Evolutionary conservation across 2,888 invertebrate species (phyloP).

Genomic region (Tyria jacobaeae): DNA sequence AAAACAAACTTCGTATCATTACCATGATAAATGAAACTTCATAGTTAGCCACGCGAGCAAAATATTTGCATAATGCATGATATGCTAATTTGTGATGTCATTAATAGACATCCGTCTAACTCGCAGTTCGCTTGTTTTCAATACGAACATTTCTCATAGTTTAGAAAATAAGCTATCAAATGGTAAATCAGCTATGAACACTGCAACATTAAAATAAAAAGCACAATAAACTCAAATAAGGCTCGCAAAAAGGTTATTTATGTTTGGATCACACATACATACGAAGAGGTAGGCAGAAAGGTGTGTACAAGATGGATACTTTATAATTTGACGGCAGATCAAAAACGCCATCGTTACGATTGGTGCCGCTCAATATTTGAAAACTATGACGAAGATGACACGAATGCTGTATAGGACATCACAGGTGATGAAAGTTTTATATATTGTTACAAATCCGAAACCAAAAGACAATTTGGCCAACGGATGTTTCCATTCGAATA

Average conservation of each 20-base stretch:
- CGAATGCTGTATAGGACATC: too few relatives aligned
- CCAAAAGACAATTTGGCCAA: too few relatives aligned
- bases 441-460: too few relatives aligned
- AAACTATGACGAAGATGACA: too few relatives aligned
- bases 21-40: slow-evolving; percentile 73
- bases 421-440: too few relatives aligned
- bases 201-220: background rate
- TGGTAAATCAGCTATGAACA: background rate
- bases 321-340: too few relatives aligned
- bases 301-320: too few relatives aligned
- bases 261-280: background rate
- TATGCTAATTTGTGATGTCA: slow-evolving; percentile 58
- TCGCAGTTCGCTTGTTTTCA: slow-evolving; percentile 27
- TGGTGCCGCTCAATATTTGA: too few relatives aligned
- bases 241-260: background rate
- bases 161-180: background rate
- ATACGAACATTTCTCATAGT: slow-evolving; percentile 18
- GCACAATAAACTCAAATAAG: background rate
- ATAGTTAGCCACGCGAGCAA: slow-evolving; percentile 51
- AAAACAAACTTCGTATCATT: slow-evolving; percentile 68
- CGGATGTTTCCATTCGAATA: too few relatives aligned
- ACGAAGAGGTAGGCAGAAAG: background rate
- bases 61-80: slow-evolving; percentile 63
- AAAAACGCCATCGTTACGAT: too few relatives aligned
- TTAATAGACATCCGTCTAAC: slow-evolving; percentile 59